A percentile compares a stretch with the other conserved stretches of the same genome.
These are phyloP conservation scores for Caenorhabditis sp. DNA, from an alignment of 2,888 invertebrate species.

Conservation along the genomic window DNA sequence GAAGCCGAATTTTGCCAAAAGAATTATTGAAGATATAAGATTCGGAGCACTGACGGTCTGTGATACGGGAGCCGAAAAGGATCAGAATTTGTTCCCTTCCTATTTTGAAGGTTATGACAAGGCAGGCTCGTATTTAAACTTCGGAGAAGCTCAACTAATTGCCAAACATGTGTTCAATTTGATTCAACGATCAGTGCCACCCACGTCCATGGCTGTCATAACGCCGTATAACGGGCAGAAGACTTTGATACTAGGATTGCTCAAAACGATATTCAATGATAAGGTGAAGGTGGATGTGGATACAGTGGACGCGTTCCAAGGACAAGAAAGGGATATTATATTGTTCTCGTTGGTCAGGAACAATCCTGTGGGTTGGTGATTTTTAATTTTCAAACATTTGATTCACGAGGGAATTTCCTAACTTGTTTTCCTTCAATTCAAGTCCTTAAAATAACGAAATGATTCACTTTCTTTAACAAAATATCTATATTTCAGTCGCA, in stretches of 20 bases:
- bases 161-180: slow-evolving; percentile 24
- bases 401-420: not conserved
- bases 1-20: not conserved
- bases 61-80: not conserved
- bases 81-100: not conserved
- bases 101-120: not conserved
- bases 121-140: not conserved
- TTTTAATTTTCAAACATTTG: not conserved
- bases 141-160: slow-evolving; percentile 36
- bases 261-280: slow-evolving; percentile 10
- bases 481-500: slow-evolving; percentile 8
- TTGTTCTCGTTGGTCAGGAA: slow-evolving; percentile 53
- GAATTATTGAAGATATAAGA: not conserved
- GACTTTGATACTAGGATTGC: slow-evolving; percentile 3
- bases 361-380: slow-evolving; percentile 35
- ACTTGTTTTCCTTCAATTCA: too few relatives aligned
- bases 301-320: slow-evolving; percentile 50
- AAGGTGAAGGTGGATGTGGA: slow-evolving; percentile 18
- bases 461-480: not conserved
- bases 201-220: slow-evolving; percentile 41
- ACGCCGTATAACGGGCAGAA: slow-evolving; percentile 44
- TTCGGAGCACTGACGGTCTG: not conserved
- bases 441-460: not conserved
- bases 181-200: slow-evolving; percentile 11
- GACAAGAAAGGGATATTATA: slow-evolving; percentile 53